Base-by-base conservation (phyloP, 2,888 invertebrate genomes). In the Pterostichus madidus region DNA sequence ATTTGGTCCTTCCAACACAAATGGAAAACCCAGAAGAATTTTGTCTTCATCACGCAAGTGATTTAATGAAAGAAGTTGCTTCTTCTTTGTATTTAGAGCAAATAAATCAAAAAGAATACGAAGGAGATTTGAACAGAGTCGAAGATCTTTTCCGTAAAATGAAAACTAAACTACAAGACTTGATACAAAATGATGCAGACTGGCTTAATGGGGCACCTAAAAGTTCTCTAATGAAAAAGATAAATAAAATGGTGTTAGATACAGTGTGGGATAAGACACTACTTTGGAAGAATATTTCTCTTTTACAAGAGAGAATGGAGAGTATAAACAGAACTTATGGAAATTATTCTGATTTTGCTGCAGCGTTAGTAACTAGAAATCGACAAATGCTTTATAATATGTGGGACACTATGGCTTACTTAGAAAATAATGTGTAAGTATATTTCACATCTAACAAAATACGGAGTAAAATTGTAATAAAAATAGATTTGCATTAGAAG, bases 41-140 rank as follows among this genome's bases (percentile, higher is more conserved):
- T 73, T 87, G 87, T 68, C 64, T 87, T 52, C 83, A 85, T 44
- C 64, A 86, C 39, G 83, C 86, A 0, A 83, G 77, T 13, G 83
- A 86, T 52, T 77, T 87, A 17, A 85, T 87, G 39, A 85, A 84
- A 31, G 86, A 87, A 52, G 73, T 87, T 24, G 80, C 85, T 8
- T 85, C 86, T 11, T 83, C 84, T 59, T 68, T 86, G 17, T 86
- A 85, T 68, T 31, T 85, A 64, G 83, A 85, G 5, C 64, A 83
- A 8, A 84, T 81, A 77, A 13, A 71, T 13, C 17, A 61, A 11
- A 39, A 15, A 15, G 83, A 84, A 15, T 61, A 85, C 7, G 13
- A 56, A 35, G 13, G 59, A 13, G 83, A 84, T 5, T 82, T 83
- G 80, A 80, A 73, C 13, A 39, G 84, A 32, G 56, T 85, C 10